Evolutionary conservation across 2,113 vertebrate species (phyloP).

Genomic region (Turdus rufiventris): DNA sequence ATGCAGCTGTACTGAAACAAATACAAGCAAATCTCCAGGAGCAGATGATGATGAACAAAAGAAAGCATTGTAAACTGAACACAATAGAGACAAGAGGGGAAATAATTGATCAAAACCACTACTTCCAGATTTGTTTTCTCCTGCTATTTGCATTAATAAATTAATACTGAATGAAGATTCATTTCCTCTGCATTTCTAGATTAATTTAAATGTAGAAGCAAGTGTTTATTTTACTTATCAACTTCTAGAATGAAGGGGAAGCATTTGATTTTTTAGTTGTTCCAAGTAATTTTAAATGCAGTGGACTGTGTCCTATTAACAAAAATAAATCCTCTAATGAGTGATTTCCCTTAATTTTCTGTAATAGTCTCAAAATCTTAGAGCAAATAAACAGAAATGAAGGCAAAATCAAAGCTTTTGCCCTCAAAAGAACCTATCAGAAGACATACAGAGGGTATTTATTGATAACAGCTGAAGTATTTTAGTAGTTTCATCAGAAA

Average conservation of each 20-base stretch:
- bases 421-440: not conserved
- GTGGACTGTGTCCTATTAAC: not conserved
- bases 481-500: not conserved
- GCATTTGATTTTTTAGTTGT: not conserved
- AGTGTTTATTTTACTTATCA: not conserved
- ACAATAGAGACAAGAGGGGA: not conserved
- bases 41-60: not conserved
- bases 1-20: not conserved
- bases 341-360: not conserved
- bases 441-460: not conserved
- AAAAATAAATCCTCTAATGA: not conserved
- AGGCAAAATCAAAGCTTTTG: not conserved
- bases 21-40: not conserved
- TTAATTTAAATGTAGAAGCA: not conserved
- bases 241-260: not conserved
- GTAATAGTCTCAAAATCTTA: not conserved
- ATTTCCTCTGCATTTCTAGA: not conserved
- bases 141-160: not conserved
- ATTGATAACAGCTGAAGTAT: not conserved
- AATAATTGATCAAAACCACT: not conserved
- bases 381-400: not conserved
- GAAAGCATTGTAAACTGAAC: not conserved
- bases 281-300: not conserved
- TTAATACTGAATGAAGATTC: not conserved
- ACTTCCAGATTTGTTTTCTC: not conserved